A percentile compares a stretch with the other conserved stretches of the same genome.
These are phyloP conservation scores for Teleogryllus oceanicus DNA, from an alignment of 2,888 invertebrate genomes.

Conservation along the genomic window DNA sequence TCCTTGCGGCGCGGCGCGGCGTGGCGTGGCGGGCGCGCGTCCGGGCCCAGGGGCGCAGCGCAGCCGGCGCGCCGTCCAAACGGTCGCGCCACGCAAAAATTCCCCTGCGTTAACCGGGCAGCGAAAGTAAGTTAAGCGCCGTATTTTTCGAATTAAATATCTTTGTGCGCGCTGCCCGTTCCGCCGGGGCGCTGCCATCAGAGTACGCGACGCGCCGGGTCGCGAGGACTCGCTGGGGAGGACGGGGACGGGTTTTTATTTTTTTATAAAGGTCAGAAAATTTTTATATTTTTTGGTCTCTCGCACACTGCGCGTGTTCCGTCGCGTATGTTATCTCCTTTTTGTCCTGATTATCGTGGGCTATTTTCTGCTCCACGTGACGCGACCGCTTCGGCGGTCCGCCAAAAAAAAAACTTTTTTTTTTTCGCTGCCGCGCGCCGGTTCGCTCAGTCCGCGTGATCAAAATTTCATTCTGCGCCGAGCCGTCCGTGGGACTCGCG, in stretches of 20 bases:
- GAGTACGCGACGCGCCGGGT: neutral
- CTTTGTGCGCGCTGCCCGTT: neutral
- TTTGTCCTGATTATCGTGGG: neutral
- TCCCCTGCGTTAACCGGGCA: neutral
- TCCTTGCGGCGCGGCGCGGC: neutral
- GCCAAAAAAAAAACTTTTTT: neutral
- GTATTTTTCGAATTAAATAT: slow-evolving; percentile 18
- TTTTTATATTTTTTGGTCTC: neutral
- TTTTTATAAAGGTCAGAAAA: slow-evolving; percentile 7
- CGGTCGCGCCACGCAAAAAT: neutral
- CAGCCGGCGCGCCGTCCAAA: too few relatives aligned
- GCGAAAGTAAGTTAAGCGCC: slow-evolving; percentile 1
- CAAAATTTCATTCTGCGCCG: slow-evolving; percentile 8
- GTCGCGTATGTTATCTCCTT: neutral
- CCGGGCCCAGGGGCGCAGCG: too few relatives aligned
- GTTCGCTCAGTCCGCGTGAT: neutral
- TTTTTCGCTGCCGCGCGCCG: neutral
- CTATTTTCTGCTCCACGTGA: slow-evolving; percentile 7
- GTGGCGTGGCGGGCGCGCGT: neutral
- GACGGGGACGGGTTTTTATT: neutral
- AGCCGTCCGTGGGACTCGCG: neutral
- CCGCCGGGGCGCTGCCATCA: neutral
- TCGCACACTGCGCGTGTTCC: neutral
- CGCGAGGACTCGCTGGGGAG: neutral
- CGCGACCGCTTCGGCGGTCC: neutral